phyloP scores from a whole-genome alignment of 2,113 vertebrate species.

The Hepsetus odoe region DNA sequence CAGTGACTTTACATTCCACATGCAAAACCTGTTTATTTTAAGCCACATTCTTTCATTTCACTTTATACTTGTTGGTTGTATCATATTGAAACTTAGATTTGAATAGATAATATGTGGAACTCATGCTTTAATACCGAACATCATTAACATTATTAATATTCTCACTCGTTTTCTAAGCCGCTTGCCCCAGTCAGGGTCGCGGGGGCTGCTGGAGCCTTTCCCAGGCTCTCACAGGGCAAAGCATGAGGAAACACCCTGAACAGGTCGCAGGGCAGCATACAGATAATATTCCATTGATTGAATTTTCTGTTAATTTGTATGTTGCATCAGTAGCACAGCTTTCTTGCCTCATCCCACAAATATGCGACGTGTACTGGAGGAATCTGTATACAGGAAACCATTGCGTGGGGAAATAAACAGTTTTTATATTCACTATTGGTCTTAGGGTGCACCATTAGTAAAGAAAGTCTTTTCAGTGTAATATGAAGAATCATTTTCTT shows the following conservation, averaged over 20 bases:
- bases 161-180: no score
- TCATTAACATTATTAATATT: no score
- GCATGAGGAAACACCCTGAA: no score
- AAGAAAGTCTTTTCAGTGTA: no score
- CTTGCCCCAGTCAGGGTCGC: no score
- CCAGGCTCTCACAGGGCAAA: no score
- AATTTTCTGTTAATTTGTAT: no score
- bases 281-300: no score
- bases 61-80: background rate
- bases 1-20: background rate
- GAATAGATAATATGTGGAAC: background rate
- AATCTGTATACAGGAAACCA: background rate
- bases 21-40: background rate
- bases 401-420: background rate
- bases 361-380: background rate
- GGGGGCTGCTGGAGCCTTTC: no score
- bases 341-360: background rate
- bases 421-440: background rate
- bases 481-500: no score
- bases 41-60: background rate
- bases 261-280: no score
- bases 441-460: no score
- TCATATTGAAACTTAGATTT: background rate
- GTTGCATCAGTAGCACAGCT: background rate
- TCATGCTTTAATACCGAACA: slow-evolving; percentile 1